Evolutionary conservation across 2,113 vertebrate species (phyloP).

Genomic region (Esox niger): DNA sequence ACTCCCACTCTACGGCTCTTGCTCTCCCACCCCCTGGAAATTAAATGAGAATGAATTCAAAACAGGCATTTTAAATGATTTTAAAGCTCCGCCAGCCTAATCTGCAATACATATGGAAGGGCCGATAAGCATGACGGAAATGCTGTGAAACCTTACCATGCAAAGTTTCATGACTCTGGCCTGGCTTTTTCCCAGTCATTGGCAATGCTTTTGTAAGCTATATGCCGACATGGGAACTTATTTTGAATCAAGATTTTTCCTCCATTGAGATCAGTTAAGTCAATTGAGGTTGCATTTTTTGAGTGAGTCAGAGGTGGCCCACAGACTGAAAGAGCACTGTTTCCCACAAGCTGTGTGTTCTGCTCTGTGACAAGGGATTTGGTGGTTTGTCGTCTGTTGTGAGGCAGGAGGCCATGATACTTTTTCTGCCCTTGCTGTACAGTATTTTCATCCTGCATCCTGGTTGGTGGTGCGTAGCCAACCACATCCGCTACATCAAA

Average conservation of each 20-base stretch:
- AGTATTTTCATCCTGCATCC: slow-evolving; percentile 35
- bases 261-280: slow-evolving; percentile 7
- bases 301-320: background rate
- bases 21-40: slow-evolving; percentile 18
- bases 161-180: background rate
- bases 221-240: slow-evolving; percentile 21
- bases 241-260: slow-evolving; percentile 6
- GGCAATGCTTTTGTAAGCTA: background rate
- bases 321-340: background rate
- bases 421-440: slow-evolving; percentile 20
- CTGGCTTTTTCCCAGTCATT: background rate
- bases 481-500: slow-evolving; percentile 27
- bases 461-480: slow-evolving; percentile 26
- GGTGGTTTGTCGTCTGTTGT: background rate
- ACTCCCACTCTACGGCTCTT: too few relatives aligned
- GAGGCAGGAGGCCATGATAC: background rate
- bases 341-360: slow-evolving; percentile 3
- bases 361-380: background rate
- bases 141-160: background rate
- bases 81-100: slow-evolving; percentile 12
- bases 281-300: slow-evolving; percentile 22
- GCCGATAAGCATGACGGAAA: slow-evolving; percentile 10
- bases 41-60: background rate
- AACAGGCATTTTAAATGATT: background rate
- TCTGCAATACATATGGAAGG: slow-evolving; percentile 12